phyloP scores from a whole-genome alignment of 2,113 vertebrate genomes.

The Antigone vipio region DNA sequence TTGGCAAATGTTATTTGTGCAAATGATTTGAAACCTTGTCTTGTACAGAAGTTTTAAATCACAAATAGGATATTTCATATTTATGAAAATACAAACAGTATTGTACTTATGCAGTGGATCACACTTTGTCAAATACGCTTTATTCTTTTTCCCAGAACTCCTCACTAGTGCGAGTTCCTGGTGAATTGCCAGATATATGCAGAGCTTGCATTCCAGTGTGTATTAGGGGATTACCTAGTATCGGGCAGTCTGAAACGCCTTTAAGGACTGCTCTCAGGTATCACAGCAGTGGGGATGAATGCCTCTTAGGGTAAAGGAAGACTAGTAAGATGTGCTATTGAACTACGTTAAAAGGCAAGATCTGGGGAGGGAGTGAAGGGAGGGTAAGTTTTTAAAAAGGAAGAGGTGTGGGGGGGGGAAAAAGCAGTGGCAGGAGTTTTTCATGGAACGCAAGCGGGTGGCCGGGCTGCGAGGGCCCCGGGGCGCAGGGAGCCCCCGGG shows the following conservation, averaged over 20 bases:
- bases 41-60: fast-evolving
- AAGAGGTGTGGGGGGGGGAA: no score
- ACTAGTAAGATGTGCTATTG: fast-evolving
- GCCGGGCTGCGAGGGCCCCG: not conserved
- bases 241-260: not conserved
- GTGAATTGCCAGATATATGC: not conserved
- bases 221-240: not conserved
- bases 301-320: no score
- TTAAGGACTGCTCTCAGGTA: fast-evolving
- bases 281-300: not conserved
- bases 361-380: not conserved
- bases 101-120: no score
- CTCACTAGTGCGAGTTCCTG: not conserved
- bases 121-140: fast-evolving
- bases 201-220: fast-evolving
- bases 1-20: not conserved
- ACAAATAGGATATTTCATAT: not conserved
- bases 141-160: not conserved
- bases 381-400: fast-evolving
- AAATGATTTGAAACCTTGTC: not conserved
- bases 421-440: not conserved
- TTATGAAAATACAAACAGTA: not conserved
- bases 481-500: no score
- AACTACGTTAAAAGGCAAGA: fast-evolving
- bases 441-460: no score